phyloP scores from a whole-genome alignment of 2,888 invertebrate genomes.

The Cheilosia variabilis region DNA sequence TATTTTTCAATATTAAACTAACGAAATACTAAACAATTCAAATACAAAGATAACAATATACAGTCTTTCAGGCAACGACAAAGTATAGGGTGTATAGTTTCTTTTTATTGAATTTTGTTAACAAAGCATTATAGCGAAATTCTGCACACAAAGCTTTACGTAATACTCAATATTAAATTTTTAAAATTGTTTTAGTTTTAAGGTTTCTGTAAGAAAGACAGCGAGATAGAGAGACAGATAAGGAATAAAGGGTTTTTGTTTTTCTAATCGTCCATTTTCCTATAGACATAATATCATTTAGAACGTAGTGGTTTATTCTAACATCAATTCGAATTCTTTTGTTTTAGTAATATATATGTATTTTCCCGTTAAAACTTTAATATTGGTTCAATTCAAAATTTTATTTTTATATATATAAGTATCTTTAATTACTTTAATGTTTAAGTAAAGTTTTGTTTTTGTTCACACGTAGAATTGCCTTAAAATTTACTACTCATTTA shows the following conservation, averaged over 20 bases:
- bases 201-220: constrained; percentile 28
- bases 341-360: constrained; percentile 46
- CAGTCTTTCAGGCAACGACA: constrained; percentile 11
- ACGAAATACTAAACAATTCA: neutral
- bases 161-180: constrained; percentile 35
- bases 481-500: constrained; percentile 62
- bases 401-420: constrained; percentile 25
- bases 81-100: too few species aligned
- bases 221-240: constrained; percentile 27
- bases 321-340: constrained; percentile 45
- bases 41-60: neutral
- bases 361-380: constrained; percentile 34
- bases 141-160: constrained; percentile 53
- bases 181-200: constrained; percentile 15
- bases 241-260: constrained; percentile 35
- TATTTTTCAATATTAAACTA: constrained; percentile 38
- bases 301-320: constrained; percentile 54
- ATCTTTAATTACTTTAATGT: constrained; percentile 40
- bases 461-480: constrained; percentile 64
- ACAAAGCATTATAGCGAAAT: constrained; percentile 44
- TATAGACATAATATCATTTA: constrained; percentile 27
- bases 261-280: constrained; percentile 30
- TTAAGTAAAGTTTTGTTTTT: constrained; percentile 34
- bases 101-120: neutral
- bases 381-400: constrained; percentile 73